Conservation (phyloP, 2,888 invertebrate species). For the Platycheirus rosarum region DNA sequence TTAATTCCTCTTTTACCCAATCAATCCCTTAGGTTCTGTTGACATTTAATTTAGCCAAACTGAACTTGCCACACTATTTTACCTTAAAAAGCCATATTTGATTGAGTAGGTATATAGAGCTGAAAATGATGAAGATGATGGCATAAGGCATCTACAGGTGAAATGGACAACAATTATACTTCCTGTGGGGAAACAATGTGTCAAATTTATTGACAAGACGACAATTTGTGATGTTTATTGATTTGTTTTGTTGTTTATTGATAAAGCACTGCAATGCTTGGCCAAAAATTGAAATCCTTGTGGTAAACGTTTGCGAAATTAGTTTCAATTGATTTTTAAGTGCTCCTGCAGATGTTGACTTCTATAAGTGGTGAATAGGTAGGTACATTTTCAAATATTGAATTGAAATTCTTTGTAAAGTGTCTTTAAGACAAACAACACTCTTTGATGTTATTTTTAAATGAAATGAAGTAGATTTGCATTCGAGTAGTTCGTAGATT, state of each 20-base stretch:
- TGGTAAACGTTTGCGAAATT: slow-evolving; percentile 2
- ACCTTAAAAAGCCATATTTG: slow-evolving; percentile 33
- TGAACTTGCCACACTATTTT: not conserved
- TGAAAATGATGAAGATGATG: not conserved
- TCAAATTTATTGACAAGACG: slow-evolving; percentile 22
- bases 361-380: not conserved
- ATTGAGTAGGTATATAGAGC: slow-evolving; percentile 4
- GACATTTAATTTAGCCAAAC: slow-evolving; percentile 31
- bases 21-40: slow-evolving; percentile 33
- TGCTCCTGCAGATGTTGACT: slow-evolving; percentile 1
- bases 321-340: slow-evolving; percentile 22
- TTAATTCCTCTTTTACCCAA: slow-evolving; percentile 8
- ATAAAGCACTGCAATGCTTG: slow-evolving; percentile 24
- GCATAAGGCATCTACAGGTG: slow-evolving; percentile 4
- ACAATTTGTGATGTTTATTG: slow-evolving; percentile 38
- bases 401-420: not conserved
- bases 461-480: not conserved
- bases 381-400: not conserved
- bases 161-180: slow-evolving; percentile 14
- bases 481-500: too few species aligned
- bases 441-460: slow-evolving; percentile 26
- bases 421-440: not conserved
- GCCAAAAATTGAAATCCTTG: slow-evolving; percentile 13
- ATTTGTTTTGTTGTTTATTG: slow-evolving; percentile 40
- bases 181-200: slow-evolving; percentile 25